These are phyloP conservation scores for Drosophila nigricruria DNA, from an alignment of 2,888 invertebrate genomes.

Conservation along the genomic window DNA sequence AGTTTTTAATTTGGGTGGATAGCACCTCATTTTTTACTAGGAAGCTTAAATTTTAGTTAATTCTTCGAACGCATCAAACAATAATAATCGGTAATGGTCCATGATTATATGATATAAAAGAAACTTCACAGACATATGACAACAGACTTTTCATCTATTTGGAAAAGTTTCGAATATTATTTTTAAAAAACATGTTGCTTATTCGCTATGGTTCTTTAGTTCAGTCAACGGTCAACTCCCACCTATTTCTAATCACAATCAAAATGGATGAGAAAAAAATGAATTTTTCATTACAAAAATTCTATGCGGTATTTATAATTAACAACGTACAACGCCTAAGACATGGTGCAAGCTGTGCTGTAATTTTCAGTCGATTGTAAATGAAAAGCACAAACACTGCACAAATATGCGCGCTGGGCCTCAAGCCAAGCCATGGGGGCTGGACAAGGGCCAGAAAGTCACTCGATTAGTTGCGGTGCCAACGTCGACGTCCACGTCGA, in stretches of 20 bases:
- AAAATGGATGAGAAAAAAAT: slow-evolving; percentile 48
- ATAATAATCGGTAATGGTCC: neutral
- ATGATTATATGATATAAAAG: no score
- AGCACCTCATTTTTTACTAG: neutral
- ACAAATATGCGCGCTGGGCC: slow-evolving; percentile 32
- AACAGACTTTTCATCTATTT: neutral
- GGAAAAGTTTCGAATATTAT: neutral
- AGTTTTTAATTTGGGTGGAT: neutral
- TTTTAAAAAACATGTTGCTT: neutral
- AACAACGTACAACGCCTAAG: slow-evolving; percentile 56
- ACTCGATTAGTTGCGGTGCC: slow-evolving; percentile 78
- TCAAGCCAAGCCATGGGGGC: slow-evolving; percentile 55
- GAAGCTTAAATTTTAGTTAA: neutral
- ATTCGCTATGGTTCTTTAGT: neutral
- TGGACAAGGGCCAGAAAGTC: slow-evolving; percentile 66
- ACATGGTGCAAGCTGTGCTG: slow-evolving; percentile 52
- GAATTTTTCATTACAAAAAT: slow-evolving; percentile 51
- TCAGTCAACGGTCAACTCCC: slow-evolving; percentile 17
- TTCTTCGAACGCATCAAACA: neutral
- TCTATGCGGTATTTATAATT: slow-evolving; percentile 65
- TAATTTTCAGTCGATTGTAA: slow-evolving; percentile 68
- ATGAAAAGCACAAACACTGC: slow-evolving; percentile 72
- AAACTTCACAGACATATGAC: neutral
- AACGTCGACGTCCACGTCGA: slow-evolving; percentile 50
- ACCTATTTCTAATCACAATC: slow-evolving; percentile 52